Percentiles rank a stretch among this genome's conserved stretches.
These are phyloP conservation scores for Adela reaumurella DNA, from an alignment of 2,888 invertebrate genomes.

Conservation along the genomic window DNA sequence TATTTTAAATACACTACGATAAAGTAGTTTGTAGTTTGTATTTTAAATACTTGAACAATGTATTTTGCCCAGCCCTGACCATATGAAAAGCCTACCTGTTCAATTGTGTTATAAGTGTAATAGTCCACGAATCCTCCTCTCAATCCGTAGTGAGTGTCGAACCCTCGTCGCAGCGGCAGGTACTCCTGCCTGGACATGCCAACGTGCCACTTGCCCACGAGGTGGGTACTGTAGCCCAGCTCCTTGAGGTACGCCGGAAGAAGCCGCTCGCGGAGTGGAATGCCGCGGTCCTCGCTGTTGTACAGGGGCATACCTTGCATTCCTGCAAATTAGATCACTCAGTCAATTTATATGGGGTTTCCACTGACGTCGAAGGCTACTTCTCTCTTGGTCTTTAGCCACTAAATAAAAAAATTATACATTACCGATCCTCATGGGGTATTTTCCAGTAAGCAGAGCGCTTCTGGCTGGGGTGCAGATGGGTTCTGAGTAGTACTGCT, in stretches of 20 bases:
- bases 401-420: conserved; percentile 4
- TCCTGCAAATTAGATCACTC: too few relatives aligned
- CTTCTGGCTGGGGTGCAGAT: conserved; percentile 83
- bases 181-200: conserved; percentile 72
- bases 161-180: conserved; percentile 72
- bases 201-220: conserved; percentile 90
- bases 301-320: conserved; percentile 41
- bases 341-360: too few relatives aligned
- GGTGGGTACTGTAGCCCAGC: conserved; percentile 73
- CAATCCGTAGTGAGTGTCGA: conserved; percentile 77
- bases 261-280: conserved; percentile 50
- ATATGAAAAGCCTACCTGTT: conserved; percentile 20
- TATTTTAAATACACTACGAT: too few relatives aligned
- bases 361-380: too few relatives aligned
- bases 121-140: conserved; percentile 75
- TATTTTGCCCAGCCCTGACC: too few relatives aligned
- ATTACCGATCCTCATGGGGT: conserved; percentile 80
- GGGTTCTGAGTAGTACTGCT: conserved; percentile 82
- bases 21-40: too few relatives aligned
- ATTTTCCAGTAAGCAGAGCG: conserved; percentile 80
- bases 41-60: too few relatives aligned
- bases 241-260: conserved; percentile 62
- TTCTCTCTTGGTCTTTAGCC: too few relatives aligned
- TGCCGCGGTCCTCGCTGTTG: conserved; percentile 43
- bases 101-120: conserved; percentile 52